phyloP scores from a whole-genome alignment of 2,113 vertebrate genomes.

The Rhinolophus ferrumequinum region DNA sequence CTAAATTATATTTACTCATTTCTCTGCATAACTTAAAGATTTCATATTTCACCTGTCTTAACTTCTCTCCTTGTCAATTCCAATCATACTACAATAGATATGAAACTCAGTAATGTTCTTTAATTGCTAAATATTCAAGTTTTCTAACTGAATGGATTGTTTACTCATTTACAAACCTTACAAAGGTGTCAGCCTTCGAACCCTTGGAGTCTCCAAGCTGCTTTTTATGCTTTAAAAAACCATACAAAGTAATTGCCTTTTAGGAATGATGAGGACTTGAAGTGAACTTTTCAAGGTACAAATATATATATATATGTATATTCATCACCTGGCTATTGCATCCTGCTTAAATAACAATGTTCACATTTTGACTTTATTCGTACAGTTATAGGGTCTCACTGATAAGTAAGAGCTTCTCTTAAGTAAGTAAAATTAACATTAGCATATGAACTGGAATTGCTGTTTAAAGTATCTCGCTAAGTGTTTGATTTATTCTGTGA shows the following conservation, averaged over 20 bases:
- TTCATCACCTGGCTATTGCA: slow-evolving; percentile 50
- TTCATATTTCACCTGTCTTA: slow-evolving; percentile 39
- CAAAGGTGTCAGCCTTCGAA: slow-evolving; percentile 42
- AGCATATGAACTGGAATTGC: slow-evolving; percentile 66
- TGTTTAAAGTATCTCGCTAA: slow-evolving; percentile 71
- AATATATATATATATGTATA: slow-evolving; percentile 18
- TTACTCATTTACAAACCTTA: slow-evolving; percentile 53
- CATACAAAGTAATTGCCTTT: slow-evolving; percentile 45
- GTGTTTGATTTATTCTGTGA: slow-evolving; percentile 75
- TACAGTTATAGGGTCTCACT: slow-evolving; percentile 51
- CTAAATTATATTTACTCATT: neutral
- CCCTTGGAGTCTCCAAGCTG: neutral
- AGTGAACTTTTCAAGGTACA: slow-evolving; percentile 65
- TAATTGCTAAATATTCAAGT: slow-evolving; percentile 56
- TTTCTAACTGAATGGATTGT: slow-evolving; percentile 10
- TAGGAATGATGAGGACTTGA: slow-evolving; percentile 51
- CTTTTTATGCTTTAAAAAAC: slow-evolving; percentile 60
- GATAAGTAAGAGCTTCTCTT: slow-evolving; percentile 67
- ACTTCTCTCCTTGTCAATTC: neutral
- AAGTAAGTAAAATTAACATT: slow-evolving; percentile 76
- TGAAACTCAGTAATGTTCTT: neutral
- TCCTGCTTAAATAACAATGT: slow-evolving; percentile 54
- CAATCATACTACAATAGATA: neutral
- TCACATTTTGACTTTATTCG: slow-evolving; percentile 65
- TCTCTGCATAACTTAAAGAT: neutral